phyloP scores from a whole-genome alignment of 2,113 vertebrate genomes.

The Rhineura floridana region DNA sequence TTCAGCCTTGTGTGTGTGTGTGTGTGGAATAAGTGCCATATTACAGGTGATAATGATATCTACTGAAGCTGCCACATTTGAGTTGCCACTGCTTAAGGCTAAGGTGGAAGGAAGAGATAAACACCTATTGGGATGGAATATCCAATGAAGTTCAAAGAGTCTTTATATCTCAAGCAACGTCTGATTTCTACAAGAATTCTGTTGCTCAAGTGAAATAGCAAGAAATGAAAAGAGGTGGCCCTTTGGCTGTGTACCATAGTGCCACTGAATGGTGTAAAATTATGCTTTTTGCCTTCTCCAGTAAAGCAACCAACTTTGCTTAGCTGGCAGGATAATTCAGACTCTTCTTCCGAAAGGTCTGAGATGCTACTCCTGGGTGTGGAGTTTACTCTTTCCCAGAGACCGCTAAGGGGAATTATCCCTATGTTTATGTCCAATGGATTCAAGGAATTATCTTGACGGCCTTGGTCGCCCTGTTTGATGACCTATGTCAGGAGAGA shows the following conservation, averaged over 20 bases:
- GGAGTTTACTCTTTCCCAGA: neutral
- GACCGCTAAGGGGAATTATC: neutral
- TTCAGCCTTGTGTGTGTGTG: neutral
- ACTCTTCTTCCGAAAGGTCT: neutral
- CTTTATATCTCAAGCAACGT: neutral
- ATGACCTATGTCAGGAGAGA: too few species aligned
- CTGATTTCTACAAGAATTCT: neutral
- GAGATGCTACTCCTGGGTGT: neutral
- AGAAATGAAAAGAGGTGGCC: neutral
- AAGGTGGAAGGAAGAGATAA: neutral
- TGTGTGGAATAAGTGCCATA: conserved; percentile 26
- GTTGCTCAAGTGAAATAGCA: neutral
- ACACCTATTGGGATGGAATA: neutral
- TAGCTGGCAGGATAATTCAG: neutral
- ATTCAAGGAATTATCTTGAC: too few species aligned
- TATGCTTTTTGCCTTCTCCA: neutral
- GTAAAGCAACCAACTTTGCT: neutral
- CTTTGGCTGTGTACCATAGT: neutral
- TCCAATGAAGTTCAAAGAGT: too few species aligned
- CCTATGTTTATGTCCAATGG: neutral
- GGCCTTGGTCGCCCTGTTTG: too few species aligned
- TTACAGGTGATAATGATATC: neutral
- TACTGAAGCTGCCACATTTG: neutral
- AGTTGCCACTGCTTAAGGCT: neutral
- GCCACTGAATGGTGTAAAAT: neutral